Conservation (phyloP, 2,888 invertebrate species). For the Anarsia innoxiella region DNA sequence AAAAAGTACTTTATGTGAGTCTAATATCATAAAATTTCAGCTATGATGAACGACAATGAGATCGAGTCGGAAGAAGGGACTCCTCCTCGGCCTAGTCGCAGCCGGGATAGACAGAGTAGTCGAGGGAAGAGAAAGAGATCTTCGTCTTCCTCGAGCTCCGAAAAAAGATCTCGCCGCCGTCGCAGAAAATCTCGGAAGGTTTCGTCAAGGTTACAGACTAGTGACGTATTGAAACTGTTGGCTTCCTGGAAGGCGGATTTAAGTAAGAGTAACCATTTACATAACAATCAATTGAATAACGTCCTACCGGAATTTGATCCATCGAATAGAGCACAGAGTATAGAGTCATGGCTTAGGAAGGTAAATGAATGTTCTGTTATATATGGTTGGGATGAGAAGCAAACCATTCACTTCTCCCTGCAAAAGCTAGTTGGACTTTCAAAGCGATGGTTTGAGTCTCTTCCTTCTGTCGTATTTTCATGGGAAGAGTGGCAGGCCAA, state of each 20-base stretch:
- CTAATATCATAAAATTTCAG: background rate
- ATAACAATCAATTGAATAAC: slow-evolving; percentile 1
- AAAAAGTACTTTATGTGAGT: background rate
- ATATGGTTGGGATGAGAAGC: slow-evolving; percentile 8
- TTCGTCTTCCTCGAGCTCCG: background rate
- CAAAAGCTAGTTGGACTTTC: slow-evolving; percentile 17
- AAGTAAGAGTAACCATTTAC: background rate
- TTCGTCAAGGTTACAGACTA: background rate
- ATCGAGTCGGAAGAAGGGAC: background rate
- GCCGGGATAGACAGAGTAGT: background rate
- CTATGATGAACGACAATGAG: background rate
- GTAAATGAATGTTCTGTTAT: slow-evolving; percentile 11
- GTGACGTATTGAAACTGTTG: background rate
- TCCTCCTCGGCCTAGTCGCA: background rate
- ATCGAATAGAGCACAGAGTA: slow-evolving; percentile 7
- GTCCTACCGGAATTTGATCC: slow-evolving; percentile 13
- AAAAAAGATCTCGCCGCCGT: background rate
- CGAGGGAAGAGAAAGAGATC: background rate
- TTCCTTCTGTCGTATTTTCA: slow-evolving; percentile 13
- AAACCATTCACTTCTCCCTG: too few species aligned
- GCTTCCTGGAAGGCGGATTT: slow-evolving; percentile 8
- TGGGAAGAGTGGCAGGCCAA: slow-evolving; percentile 21
- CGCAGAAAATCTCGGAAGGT: background rate
- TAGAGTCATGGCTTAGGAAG: slow-evolving; percentile 10
- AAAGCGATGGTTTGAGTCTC: slow-evolving; percentile 17